These are phyloP conservation scores for Elysia crispata DNA, from an alignment of 2,888 invertebrate species.

Conservation along the genomic window DNA sequence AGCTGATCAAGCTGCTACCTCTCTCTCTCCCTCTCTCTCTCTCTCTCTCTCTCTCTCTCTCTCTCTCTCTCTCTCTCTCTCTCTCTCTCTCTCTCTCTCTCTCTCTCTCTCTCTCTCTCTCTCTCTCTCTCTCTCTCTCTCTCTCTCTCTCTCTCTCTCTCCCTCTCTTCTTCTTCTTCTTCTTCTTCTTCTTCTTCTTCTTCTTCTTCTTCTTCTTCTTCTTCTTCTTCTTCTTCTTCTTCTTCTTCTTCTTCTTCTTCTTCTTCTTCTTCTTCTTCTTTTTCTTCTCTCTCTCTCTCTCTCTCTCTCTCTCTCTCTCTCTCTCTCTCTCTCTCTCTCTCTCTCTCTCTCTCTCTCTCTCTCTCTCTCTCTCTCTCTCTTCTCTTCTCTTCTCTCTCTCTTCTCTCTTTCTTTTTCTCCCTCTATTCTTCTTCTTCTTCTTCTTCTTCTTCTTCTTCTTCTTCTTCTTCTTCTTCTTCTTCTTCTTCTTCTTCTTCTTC, in stretches of 20 bases:
- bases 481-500: not conserved
- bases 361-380: slow-evolving; percentile 3
- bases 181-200: slow-evolving; percentile 16
- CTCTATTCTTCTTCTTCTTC: too few relatives aligned
- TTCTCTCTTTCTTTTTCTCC: not conserved
- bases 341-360: not conserved
- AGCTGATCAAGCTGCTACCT: too few relatives aligned
- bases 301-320: not conserved
- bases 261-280: slow-evolving; percentile 12
- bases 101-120: not conserved
- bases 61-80: too few relatives aligned
- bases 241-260: slow-evolving; percentile 15
- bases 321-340: not conserved
- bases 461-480: not conserved
- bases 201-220: slow-evolving; percentile 10
- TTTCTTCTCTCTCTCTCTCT: not conserved
- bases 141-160: not conserved
- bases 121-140: not conserved
- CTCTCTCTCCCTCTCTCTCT: too few relatives aligned
- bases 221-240: slow-evolving; percentile 2
- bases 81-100: too few relatives aligned
- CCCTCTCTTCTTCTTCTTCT: slow-evolving; percentile 12
- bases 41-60: too few relatives aligned
- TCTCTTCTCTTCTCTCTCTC: not conserved
- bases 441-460: slow-evolving; percentile 7